Conservation (phyloP, 2,888 invertebrate species). For the Plutella xylostella region DNA sequence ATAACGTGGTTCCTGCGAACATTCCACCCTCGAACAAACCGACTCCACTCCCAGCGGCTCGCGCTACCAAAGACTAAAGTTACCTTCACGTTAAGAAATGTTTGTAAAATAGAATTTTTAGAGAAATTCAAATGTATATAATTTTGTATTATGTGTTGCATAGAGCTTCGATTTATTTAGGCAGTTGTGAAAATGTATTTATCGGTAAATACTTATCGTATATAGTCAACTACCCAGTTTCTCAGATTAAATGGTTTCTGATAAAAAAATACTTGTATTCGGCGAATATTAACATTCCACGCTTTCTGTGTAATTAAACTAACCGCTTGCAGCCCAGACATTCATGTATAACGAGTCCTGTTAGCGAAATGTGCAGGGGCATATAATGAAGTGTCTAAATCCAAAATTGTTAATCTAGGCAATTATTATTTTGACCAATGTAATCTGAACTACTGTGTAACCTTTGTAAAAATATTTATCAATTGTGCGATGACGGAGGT, state of each 20-base stretch:
- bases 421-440: constrained; percentile 65
- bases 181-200: constrained; percentile 5
- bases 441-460: constrained; percentile 62
- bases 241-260: constrained; percentile 10
- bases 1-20: constrained; percentile 37
- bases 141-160: constrained; percentile 55
- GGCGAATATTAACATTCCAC: constrained; percentile 44
- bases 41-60: constrained; percentile 39
- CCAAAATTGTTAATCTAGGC: constrained; percentile 44
- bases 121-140: constrained; percentile 45
- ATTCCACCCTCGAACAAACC: constrained; percentile 33
- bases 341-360: constrained; percentile 7
- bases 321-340: constrained; percentile 4
- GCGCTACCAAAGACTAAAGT: constrained; percentile 67
- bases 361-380: constrained; percentile 16
- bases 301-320: constrained; percentile 34
- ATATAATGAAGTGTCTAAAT: constrained; percentile 22
- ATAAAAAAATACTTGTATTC: constrained; percentile 14
- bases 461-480: constrained; percentile 65
- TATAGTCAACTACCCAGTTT: constrained; percentile 1
- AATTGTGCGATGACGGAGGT: constrained; percentile 47
- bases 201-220: constrained; percentile 16
- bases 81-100: constrained; percentile 58
- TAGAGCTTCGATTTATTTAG: constrained; percentile 31
- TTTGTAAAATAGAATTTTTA: constrained; percentile 52